Evolutionary conservation across 2,797 vertebrate species (phyloP), one percentile per base, ranked within the genome.

Genomic region (Ctenopoma multispine): DNA sequence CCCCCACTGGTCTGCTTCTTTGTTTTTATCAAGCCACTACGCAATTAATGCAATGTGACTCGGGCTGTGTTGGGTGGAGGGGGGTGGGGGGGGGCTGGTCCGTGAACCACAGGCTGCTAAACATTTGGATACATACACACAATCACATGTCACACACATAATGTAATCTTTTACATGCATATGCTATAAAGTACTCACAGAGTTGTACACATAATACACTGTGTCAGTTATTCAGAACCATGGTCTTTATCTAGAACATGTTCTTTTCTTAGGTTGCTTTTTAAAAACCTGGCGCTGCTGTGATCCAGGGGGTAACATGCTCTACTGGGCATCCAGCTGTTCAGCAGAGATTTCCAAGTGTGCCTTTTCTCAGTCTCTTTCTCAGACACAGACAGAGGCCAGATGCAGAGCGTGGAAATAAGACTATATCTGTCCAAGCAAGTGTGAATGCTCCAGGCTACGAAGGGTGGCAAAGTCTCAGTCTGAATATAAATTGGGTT

Each of bases 1-100:
- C 75, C 81, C 77, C 77, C 63, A 84, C 86, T 89, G 88, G 89
- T 90, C 79, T 50, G 71, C 56, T 75, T 48, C 74, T 73, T 80
- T 86, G 82, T 85, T 92, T 91, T 81, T 75, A 64, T 92, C 87
- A 86, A 88, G 83, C 65, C 69, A 38, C 63, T 38, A 78, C 72
- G 82, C 90, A 89, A 77, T 87, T 94, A 93, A 94, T 93, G 87
- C 89, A 90, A 89, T 91, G 87, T 92, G 93, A 95, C 90, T 84
- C 43, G 47, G 72, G 77, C 83, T 74, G 84, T 27, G 20, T 79
- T 71, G 84, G 65, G 81, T 56, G 75, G 76, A 77, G 5, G 76
- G 79, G 5, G 40, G 40, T 41, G 4, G 40, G 40, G 40, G 82
- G 64, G 80, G 50, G 72, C 63, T 61, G n/a, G 79, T 79, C 72